phyloP scores from a whole-genome alignment of 2,888 invertebrate species.

The Arctia plantaginis region DNA sequence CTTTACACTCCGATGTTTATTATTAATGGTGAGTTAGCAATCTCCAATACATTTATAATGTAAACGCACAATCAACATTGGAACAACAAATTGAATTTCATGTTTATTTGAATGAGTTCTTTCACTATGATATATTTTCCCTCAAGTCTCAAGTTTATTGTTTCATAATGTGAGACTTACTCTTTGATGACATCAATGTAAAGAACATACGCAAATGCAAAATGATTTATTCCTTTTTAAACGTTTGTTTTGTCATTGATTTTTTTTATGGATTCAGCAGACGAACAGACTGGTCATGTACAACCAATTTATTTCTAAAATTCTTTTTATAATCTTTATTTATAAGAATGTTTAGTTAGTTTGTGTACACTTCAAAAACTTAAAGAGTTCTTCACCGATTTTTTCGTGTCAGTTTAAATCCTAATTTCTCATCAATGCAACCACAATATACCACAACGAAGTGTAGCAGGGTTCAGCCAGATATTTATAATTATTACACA shows the following conservation, averaged over 20 bases:
- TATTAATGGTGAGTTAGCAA: background rate
- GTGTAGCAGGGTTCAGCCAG: too few relatives aligned
- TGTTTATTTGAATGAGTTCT: conserved; percentile 10
- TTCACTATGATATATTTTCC: background rate
- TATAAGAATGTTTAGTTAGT: too few relatives aligned
- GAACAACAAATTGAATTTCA: conserved; percentile 6
- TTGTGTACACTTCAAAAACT: too few relatives aligned
- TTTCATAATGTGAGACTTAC: background rate
- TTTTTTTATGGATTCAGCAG: too few relatives aligned
- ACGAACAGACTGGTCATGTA: too few relatives aligned
- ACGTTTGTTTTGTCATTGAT: background rate
- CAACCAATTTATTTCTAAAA: too few relatives aligned
- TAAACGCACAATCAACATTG: conserved; percentile 1
- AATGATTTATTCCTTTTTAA: background rate
- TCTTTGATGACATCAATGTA: background rate
- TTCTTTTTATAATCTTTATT: too few relatives aligned
- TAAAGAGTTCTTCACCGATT: too few relatives aligned
- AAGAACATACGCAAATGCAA: background rate
- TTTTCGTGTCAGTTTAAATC: too few relatives aligned
- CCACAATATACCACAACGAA: too few relatives aligned
- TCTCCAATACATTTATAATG: conserved; percentile 6
- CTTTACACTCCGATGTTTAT: conserved; percentile 4
- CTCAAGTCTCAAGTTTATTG: background rate
- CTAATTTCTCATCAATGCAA: too few relatives aligned
- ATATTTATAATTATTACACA: too few relatives aligned